phyloP scores from a whole-genome alignment of 2,113 vertebrate genomes.

The Typhlomys cinereus region DNA sequence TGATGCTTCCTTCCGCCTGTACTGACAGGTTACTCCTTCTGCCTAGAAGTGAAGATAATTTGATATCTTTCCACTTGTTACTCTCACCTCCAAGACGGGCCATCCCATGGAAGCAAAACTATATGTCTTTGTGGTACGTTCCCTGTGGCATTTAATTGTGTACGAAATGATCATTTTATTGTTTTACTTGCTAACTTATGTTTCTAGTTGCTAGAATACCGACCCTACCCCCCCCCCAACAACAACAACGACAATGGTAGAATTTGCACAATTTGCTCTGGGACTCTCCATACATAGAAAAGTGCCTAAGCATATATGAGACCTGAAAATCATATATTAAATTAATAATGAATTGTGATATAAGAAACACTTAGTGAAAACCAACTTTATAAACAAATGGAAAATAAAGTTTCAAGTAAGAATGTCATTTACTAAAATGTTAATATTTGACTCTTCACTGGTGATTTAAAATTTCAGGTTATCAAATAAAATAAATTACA shows the following conservation, averaged over 20 bases:
- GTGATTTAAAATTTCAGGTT: background rate
- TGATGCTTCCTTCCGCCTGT: background rate
- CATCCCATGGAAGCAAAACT: background rate
- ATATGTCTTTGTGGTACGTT: background rate
- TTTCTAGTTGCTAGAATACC: background rate
- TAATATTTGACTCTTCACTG: slow-evolving; percentile 13
- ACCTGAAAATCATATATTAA: background rate
- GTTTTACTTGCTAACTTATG: background rate
- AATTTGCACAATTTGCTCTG: background rate
- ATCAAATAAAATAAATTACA: slow-evolving; percentile 29
- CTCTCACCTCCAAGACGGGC: background rate
- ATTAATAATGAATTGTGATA: background rate
- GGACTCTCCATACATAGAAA: background rate
- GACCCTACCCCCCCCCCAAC: too few relatives aligned
- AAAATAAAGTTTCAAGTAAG: background rate
- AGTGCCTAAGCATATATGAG: background rate
- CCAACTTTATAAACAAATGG: background rate
- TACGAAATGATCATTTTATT: background rate
- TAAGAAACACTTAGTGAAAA: background rate
- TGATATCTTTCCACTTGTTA: background rate
- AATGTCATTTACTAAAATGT: background rate
- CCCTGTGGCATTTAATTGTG: background rate
- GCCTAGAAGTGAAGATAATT: background rate
- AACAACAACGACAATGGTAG: too few relatives aligned
- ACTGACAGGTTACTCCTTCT: background rate